phyloP scores from a whole-genome alignment of 2,113 vertebrate species.

The Cnemophilus loriae region DNA sequence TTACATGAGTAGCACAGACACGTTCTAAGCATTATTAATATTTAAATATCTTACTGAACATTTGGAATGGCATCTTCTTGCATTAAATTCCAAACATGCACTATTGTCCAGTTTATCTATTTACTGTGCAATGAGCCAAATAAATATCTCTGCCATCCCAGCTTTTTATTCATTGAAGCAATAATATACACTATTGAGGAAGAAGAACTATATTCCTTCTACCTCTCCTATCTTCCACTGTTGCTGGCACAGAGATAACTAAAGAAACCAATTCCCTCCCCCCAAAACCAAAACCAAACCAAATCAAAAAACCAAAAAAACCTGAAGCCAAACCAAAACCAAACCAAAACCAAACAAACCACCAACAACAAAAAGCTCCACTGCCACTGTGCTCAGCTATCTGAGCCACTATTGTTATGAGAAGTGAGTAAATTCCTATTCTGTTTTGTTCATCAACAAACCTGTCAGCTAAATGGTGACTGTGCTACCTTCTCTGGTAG shows the following conservation, averaged over 20 bases:
- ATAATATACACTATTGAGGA: neutral
- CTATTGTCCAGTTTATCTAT: neutral
- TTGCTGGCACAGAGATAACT: neutral
- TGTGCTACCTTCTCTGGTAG: neutral
- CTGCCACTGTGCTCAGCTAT: neutral
- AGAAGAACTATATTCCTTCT: neutral
- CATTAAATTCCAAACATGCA: neutral
- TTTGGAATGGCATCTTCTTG: neutral
- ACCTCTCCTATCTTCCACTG: neutral
- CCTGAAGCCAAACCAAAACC: neutral
- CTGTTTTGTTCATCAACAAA: neutral
- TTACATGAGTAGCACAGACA: neutral
- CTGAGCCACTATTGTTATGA: neutral
- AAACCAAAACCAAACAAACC: neutral
- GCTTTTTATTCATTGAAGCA: neutral
- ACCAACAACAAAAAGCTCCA: rapidly evolving
- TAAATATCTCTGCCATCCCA: neutral
- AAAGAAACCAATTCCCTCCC: neutral
- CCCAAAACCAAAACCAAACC: neutral
- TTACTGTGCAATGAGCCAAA: neutral
- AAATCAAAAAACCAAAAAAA: neutral
- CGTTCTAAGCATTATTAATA: neutral
- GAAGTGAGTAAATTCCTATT: neutral
- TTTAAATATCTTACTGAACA: neutral
- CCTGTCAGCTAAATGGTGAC: neutral